Evolutionary conservation across 2,888 invertebrate species (phyloP).

Genomic region (Drosophila incognita): DNA sequence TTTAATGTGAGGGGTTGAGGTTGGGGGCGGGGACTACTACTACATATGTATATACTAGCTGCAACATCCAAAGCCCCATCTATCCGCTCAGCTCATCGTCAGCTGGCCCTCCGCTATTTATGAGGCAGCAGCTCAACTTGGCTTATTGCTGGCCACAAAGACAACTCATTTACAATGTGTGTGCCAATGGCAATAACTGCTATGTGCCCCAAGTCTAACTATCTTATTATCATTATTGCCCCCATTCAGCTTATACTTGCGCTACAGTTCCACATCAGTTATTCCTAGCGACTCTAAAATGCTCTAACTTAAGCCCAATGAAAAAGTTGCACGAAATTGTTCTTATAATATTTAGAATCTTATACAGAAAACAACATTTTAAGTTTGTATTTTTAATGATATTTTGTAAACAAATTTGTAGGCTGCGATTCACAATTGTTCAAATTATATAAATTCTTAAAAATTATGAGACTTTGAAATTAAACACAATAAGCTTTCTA

Average conservation of each 20-base stretch:
- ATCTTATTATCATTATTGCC: conserved; percentile 35
- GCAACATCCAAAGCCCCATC: conserved; percentile 5
- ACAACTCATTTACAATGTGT: conserved; percentile 67
- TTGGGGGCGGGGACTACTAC: not conserved
- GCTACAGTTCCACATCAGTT: not conserved
- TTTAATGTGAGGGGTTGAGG: conserved; percentile 6
- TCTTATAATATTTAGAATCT: not conserved
- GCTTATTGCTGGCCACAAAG: conserved; percentile 44
- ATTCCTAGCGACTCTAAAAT: not conserved
- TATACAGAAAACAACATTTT: not conserved
- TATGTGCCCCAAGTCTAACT: conserved; percentile 10
- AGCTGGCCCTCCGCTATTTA: conserved; percentile 41
- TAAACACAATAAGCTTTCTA: not conserved
- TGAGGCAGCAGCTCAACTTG: conserved; percentile 49
- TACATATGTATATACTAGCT: not conserved
- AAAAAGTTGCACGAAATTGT: not conserved
- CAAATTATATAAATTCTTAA: not conserved
- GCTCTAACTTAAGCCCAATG: not conserved
- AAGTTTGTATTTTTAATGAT: not conserved
- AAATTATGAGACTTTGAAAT: not conserved
- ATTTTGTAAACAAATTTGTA: not conserved
- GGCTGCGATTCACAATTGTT: not conserved
- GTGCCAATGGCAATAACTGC: conserved; percentile 54
- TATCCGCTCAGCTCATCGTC: conserved; percentile 26
- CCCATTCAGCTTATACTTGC: not conserved